Conservation (phyloP, 2,113 vertebrate species). For the Rhadina sibilatrix region DNA sequence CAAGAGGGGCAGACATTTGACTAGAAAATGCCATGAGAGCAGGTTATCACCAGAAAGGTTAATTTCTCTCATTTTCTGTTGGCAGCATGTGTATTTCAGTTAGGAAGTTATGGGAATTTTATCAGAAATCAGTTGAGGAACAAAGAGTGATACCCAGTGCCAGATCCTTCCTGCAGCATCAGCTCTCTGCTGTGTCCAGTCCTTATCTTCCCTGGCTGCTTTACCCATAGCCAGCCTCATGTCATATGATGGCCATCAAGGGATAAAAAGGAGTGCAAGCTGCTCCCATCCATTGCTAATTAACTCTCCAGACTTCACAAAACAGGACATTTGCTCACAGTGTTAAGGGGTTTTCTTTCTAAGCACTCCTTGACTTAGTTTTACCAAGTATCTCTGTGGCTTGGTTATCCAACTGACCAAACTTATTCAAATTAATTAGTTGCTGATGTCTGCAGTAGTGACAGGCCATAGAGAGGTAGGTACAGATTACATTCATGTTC, state of each 20-base stretch:
- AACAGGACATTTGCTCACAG: not conserved
- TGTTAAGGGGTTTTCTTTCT: not conserved
- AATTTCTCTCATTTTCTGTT: not conserved
- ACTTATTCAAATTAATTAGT: not conserved
- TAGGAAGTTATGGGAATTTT: not conserved
- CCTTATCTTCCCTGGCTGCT: not conserved
- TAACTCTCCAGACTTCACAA: not conserved
- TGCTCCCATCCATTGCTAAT: not conserved
- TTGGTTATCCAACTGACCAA: not conserved
- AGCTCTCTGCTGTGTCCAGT: not conserved
- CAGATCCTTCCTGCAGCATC: not conserved
- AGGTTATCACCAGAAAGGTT: not conserved
- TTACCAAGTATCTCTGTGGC: not conserved
- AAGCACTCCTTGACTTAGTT: not conserved
- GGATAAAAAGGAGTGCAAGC: not conserved
- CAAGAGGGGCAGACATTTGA: not conserved
- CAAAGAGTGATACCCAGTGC: not conserved
- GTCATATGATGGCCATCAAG: no score
- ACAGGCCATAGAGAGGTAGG: not conserved
- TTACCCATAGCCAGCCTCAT: not conserved
- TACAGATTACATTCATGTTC: not conserved
- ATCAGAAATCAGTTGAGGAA: not conserved
- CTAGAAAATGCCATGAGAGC: accelerated
- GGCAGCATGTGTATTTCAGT: not conserved
- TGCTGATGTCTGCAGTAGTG: not conserved